Base-by-base conservation (phyloP, 2,113 vertebrate species). In the Dicerorhinus sumatrensis region DNA sequence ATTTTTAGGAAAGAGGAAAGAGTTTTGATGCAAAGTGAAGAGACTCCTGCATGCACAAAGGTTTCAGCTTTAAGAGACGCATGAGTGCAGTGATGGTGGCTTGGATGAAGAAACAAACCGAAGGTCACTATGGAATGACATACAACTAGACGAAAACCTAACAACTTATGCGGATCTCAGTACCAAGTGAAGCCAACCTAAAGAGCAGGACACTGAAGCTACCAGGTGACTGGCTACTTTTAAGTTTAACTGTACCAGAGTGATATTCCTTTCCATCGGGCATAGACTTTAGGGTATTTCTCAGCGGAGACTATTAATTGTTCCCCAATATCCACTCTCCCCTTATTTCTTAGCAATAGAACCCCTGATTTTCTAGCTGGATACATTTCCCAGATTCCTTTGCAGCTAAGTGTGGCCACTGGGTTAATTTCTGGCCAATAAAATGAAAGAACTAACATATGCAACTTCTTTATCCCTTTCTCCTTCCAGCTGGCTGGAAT, bases 351-450 rank as follows among this genome's bases (percentile, higher is more conserved):
- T 73, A 58, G 46, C 33, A 91, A 81, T 0, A 69, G 72, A 82
- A 94, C 11, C 21, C 21, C 31, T n/a, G 51, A 97, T 65, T 54
- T 73, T 86, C 77, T 72, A 81, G 86, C 33, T 93, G 58, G 8
- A 73, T 79, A 85, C 11, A 75, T 62, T 54, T 73, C 69, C 23
- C 27, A 56, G 73, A 29, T 0, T 25, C 31, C 11, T 82, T 14
- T 36, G 13, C 48, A 87, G 65, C 9, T 82, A 75, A 86, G 13
- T 33, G 58, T 87, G 87, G 58, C 14, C 51, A 90, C 0, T 80
- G 48, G 39, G 29, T 90, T 86, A 80, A 90, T 76, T 95, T 42
- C 80, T 90, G n/a, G 60, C 20, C 42, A 91, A 20, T 86, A 42
- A 81, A 54, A 95, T 69, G 48, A 73, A 92, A 60, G 39, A 94